Evolutionary conservation across 2,797 vertebrate species (phyloP), one percentile per base, ranked within the genome.

Genomic region (Ctenochaetus hawaiiensis): DNA sequence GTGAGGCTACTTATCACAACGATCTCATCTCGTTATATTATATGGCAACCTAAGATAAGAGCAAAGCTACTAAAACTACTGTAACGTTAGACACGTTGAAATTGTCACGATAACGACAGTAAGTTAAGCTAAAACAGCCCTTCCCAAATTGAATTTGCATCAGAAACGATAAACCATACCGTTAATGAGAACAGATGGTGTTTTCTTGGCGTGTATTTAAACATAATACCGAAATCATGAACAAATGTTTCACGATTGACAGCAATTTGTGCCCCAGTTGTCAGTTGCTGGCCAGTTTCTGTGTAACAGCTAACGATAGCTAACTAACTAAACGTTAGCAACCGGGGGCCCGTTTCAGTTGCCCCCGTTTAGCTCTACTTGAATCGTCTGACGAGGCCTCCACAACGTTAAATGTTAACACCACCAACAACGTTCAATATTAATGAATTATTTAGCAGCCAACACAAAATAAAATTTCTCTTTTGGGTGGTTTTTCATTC

Each of bases 261-360:
- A 12, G 2, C 0, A 9, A 49, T 44, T 34, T 11, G 16, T 56
- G 30, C 39, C 4, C 51, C 39, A 47, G 26, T 56, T 52, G 53
- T 39, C 37, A 39, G 26, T 65, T 56, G 12, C 34, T 39, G 26
- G 13, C 18, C 39, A 43, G 45, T 67, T 10, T 57, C 48, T 62
- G 68, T 45, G 22, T 58, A 5, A 14, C 22, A 65, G 82, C 79
- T 86, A 86, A 48, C 68, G 13, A 53, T 64, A 78, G 87, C 82
- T 75, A 78, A 83, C 59, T 76, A 77, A n/a, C 2, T 12, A 20
- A 59, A 58, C 54, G 67, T 56, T 79, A 85, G 84, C 88, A 73
- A 75, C 84, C 56, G 84, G 52, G 84, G 91, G 88, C 89, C 89
- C 75, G 56, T 78, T 67, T 80, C 72, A 67, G 43, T 39, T 84